Evolutionary conservation across 2,113 vertebrate genomes (phyloP).

Genomic region (Erythrocercus mccallii): DNA sequence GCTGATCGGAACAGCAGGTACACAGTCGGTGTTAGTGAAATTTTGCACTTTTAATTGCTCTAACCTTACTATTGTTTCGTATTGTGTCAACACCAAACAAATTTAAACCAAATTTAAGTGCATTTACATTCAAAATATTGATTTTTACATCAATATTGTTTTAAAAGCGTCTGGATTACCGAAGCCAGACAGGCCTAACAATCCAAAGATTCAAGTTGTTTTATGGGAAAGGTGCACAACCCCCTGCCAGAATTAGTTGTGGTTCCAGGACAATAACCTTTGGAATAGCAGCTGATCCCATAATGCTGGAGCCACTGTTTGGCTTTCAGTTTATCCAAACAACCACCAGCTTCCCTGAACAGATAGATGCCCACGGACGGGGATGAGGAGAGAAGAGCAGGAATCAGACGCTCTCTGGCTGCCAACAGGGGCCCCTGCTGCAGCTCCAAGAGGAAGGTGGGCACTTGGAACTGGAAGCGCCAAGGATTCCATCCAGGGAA

Average conservation of each 20-base stretch:
- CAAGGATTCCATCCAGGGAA: neutral
- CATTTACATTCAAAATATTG: neutral
- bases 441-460: neutral
- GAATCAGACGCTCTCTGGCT: neutral
- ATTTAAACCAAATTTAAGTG: neutral
- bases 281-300: neutral
- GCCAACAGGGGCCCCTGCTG: neutral
- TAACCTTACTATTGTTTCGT: neutral
- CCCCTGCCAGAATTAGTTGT: neutral
- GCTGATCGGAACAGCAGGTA: neutral
- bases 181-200: neutral
- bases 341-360: neutral
- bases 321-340: neutral
- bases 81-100: neutral
- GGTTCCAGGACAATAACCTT: neutral
- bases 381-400: neutral
- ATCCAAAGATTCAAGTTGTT: neutral
- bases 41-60: neutral
- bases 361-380: neutral
- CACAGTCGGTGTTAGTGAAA: neutral
- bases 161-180: neutral
- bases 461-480: neutral
- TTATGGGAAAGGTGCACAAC: neutral
- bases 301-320: fast-evolving
- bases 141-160: neutral